phyloP scores from a whole-genome alignment of 2,797 vertebrate species.

The Urocyon cinereoargenteus region DNA sequence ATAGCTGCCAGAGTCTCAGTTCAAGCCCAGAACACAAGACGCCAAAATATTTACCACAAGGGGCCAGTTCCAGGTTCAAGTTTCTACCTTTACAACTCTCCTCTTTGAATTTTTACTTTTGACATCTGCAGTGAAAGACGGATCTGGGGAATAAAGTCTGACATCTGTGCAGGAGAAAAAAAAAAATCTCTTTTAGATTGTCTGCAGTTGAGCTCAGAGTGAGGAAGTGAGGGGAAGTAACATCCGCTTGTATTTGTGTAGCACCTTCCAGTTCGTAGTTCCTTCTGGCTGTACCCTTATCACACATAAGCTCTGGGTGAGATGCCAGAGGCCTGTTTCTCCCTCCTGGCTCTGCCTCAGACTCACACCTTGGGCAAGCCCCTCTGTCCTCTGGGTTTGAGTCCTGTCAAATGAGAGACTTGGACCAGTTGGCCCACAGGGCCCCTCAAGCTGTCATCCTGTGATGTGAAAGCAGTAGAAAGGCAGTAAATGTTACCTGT shows the following conservation, averaged over 20 bases:
- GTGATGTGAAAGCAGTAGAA: neutral
- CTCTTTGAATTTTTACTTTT: slow-evolving; percentile 23
- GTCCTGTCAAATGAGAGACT: neutral
- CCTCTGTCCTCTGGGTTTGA: neutral
- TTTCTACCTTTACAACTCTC: neutral
- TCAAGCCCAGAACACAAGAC: neutral
- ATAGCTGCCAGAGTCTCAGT: neutral
- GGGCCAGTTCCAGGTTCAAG: neutral
- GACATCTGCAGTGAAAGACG: neutral
- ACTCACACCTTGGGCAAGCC: neutral
- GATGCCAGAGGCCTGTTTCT: neutral
- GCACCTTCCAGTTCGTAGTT: neutral
- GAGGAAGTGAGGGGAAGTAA: neutral
- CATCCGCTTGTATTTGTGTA: neutral
- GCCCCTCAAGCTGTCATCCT: neutral
- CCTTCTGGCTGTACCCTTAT: neutral
- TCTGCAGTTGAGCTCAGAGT: neutral
- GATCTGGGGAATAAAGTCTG: neutral
- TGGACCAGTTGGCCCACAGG: neutral
- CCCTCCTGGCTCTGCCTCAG: neutral
- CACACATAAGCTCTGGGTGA: neutral
- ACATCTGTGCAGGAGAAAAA: neutral
- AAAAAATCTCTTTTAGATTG: neutral
- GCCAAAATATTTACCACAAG: neutral
- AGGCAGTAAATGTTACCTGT: neutral